phyloP scores from a whole-genome alignment of 2,113 vertebrate genomes.

The Columba livia region DNA sequence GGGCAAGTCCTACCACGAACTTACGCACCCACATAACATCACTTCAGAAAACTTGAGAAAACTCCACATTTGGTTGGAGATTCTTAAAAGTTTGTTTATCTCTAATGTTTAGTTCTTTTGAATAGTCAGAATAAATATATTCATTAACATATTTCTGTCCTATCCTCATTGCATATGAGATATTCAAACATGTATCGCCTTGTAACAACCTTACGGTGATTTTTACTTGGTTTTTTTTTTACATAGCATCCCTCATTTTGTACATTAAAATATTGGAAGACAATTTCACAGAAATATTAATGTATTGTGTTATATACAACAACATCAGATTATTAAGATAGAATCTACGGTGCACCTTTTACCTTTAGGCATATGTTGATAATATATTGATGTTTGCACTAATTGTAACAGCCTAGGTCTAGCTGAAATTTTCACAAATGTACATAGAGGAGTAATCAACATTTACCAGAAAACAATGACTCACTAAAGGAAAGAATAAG shows the following conservation, averaged over 20 bases:
- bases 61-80: neutral
- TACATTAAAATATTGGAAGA: neutral
- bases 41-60: neutral
- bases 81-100: neutral
- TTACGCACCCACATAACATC: neutral
- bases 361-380: neutral
- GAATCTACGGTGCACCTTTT: neutral
- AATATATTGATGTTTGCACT: neutral
- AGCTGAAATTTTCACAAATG: neutral
- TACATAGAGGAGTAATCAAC: neutral
- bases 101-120: neutral
- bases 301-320: neutral
- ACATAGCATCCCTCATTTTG: rapidly evolving
- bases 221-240: neutral
- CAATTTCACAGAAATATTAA: neutral
- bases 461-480: constrained; percentile 59
- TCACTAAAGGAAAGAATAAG: constrained; percentile 50
- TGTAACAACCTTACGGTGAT: neutral
- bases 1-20: neutral
- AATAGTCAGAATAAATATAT: neutral
- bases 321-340: neutral
- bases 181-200: neutral
- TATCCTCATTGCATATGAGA: neutral
- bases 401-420: neutral
- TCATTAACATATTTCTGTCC: neutral